Base-by-base conservation (phyloP, 2,888 invertebrate genomes). In the Pyrgus malvae region DNA sequence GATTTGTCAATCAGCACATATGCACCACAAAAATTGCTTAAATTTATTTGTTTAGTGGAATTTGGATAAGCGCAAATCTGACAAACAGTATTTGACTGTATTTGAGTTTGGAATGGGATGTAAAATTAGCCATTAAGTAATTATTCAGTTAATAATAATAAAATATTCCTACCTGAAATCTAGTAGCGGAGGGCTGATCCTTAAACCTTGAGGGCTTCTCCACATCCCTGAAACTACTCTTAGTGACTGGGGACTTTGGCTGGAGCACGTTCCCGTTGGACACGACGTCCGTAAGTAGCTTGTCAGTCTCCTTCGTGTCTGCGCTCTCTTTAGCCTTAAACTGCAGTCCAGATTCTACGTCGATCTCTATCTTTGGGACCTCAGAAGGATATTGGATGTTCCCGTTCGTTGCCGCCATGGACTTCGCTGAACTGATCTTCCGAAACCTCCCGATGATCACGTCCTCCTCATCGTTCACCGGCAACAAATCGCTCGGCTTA, bases 181-280 rank as follows among this genome's bases (percentile, higher is more conserved):
- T 89, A 6, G 93, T 92, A 23, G 92, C 90, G 16, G 92, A 92
- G 2, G 92, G 92, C 31, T 86, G 88, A 65, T 93, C 92, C 69
- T 87, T 92, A 63, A 93, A 93, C 56, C 93, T 79, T 0, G 92
- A 92, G 0, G 92, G 92, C 71, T 92, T 93, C 66, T 93, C 93
- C 3, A 86, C 68, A 70, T 93, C 92, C 38, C 93, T 89, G 69
- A 93, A 92, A 72, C 93, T 93, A 69, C 93, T 93, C 69, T 93
- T 93, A 3, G 92, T 91, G 14, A 83, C 66, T 0, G 80, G 76
- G 1, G 78, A 75, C 54, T 65, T 74, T 1, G 72, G 60, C n/a
- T 70, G 72, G 14, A 74, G 61, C 6, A 72, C 46, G 1, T 65
- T 62, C 0, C 73, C 77, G 56, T 79, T 80, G 1, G 66, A 70